These are phyloP conservation scores for Hafferia zeledoni DNA, from an alignment of 2,797 vertebrate species.

Conservation along the genomic window DNA sequence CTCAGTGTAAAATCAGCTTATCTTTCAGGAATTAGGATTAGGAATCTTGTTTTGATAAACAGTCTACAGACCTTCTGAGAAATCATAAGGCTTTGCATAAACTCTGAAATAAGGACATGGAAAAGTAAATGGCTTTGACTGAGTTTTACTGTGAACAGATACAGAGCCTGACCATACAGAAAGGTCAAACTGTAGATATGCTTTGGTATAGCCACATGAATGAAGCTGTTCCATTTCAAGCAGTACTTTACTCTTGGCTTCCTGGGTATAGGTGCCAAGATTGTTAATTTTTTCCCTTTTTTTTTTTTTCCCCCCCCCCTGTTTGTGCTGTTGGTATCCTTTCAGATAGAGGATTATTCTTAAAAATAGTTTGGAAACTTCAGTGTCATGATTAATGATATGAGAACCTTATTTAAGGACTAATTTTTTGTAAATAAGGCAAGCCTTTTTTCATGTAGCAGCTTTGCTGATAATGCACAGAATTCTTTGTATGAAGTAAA, in stretches of 20 bases:
- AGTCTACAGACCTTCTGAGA: not conserved
- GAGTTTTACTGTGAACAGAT: not conserved
- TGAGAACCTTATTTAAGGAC: not conserved
- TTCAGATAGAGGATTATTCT: not conserved
- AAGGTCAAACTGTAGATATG: not conserved
- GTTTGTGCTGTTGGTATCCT: not conserved
- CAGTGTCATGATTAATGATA: not conserved
- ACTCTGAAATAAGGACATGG: not conserved
- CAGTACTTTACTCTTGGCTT: not conserved
- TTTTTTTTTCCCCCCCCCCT: not conserved
- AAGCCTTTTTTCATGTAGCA: not conserved
- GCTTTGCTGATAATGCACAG: not conserved
- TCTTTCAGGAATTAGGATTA: not conserved
- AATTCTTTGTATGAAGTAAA: not conserved
- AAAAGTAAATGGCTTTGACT: not conserved
- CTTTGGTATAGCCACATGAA: not conserved
- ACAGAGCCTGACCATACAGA: not conserved
- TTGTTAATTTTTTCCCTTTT: too few relatives aligned
- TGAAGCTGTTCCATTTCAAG: not conserved
- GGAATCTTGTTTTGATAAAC: not conserved
- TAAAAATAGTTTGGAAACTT: not conserved
- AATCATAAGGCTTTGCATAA: not conserved
- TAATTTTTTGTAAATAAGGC: not conserved
- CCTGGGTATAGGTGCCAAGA: not conserved
- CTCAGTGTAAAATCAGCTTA: not conserved